Evolutionary conservation across 2,113 vertebrate species (phyloP).

Genomic region (Triplophysa dalaica): DNA sequence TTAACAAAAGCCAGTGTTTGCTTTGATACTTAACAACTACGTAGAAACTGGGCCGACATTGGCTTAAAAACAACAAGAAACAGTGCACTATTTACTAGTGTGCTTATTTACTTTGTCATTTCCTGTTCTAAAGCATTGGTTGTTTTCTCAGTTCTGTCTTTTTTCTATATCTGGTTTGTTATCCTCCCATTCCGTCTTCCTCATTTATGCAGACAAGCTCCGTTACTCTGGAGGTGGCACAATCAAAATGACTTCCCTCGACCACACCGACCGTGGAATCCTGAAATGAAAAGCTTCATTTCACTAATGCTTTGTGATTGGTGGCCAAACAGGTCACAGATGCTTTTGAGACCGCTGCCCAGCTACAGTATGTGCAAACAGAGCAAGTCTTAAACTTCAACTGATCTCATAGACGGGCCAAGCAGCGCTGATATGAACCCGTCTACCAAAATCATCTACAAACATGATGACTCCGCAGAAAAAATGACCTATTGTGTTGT

Average conservation of each 20-base stretch:
- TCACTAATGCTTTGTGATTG: constrained; percentile 59
- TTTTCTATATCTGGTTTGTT: constrained; percentile 6
- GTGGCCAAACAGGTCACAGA: constrained; percentile 58
- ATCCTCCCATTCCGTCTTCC: background rate
- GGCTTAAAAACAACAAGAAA: too few relatives aligned
- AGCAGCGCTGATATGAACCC: background rate
- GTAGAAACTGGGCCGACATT: background rate
- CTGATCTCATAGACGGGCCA: constrained; percentile 13
- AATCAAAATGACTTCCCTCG: constrained; percentile 55
- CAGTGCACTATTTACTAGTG: too few relatives aligned
- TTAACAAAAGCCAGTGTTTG: constrained; percentile 55
- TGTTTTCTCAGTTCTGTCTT: constrained; percentile 14
- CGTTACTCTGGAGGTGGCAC: constrained; percentile 26
- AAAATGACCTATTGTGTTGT: too few relatives aligned
- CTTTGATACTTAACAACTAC: constrained; percentile 41
- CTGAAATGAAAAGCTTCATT: constrained; percentile 62
- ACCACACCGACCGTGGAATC: constrained; percentile 67
- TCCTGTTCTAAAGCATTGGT: background rate
- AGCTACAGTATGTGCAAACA: constrained; percentile 44
- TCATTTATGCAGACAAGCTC: constrained; percentile 30
- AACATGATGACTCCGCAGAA: background rate
- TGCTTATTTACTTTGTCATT: too few relatives aligned
- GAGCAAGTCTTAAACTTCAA: constrained; percentile 33
- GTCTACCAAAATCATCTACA: background rate
- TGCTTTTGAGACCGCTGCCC: constrained; percentile 43